Percentiles rank a stretch among this genome's conserved stretches.
Conservation (phyloP, 2,113 vertebrate genomes). For the Copsychus sechellarum region DNA sequence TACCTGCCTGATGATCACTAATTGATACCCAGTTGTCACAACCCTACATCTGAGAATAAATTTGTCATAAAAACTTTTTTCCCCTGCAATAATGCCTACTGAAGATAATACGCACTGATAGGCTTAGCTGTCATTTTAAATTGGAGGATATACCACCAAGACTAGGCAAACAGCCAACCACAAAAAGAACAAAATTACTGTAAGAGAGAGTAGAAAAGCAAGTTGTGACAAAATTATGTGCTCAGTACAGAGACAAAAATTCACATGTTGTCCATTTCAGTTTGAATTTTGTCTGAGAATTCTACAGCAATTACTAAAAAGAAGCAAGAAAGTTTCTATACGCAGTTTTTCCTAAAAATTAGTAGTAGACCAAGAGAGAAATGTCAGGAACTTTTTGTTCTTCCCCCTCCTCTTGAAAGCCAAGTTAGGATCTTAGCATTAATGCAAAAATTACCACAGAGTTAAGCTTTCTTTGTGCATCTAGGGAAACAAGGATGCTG, state of each 20-base stretch:
- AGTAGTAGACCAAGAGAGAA: background rate
- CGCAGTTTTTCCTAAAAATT: background rate
- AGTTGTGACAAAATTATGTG: background rate
- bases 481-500: background rate
- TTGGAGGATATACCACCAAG: background rate
- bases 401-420: background rate
- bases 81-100: background rate
- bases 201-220: background rate
- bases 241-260: background rate
- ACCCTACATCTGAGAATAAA: background rate
- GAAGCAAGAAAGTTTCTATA: background rate
- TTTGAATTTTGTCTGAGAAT: background rate
- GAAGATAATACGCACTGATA: accelerated
- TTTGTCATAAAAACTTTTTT: background rate
- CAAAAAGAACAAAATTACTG: background rate
- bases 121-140: background rate
- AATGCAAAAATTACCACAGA: background rate
- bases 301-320: background rate
- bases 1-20: background rate
- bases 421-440: background rate
- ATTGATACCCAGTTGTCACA: background rate
- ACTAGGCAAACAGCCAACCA: background rate
- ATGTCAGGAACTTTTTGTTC: background rate
- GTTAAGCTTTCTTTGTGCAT: background rate
- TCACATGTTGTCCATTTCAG: background rate